Evolutionary conservation across 2,888 invertebrate genomes (phyloP).

Genomic region (Ennomos quercinarius): DNA sequence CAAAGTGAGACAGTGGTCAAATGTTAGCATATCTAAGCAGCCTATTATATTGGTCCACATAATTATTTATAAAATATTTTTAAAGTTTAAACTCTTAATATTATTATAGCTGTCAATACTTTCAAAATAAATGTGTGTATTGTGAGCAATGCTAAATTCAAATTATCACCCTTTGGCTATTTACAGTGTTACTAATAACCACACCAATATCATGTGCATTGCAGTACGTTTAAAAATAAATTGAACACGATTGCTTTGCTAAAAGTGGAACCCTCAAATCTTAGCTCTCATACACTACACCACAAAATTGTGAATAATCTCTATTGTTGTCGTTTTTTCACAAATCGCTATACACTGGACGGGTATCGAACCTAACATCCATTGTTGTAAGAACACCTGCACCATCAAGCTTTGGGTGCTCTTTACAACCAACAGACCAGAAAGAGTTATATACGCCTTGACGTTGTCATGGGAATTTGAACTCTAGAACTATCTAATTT

Average conservation of each 20-base stretch:
- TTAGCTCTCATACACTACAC: constrained; percentile 12
- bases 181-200: too few relatives aligned
- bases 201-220: too few relatives aligned
- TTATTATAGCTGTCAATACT: too few relatives aligned
- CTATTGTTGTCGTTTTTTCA: constrained; percentile 43
- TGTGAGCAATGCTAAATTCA: too few relatives aligned
- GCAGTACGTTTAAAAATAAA: constrained; percentile 3
- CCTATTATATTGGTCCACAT: too few relatives aligned
- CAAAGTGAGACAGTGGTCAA: too few relatives aligned
- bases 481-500: fast-evolving
- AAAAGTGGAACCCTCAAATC: constrained; percentile 36
- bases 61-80: too few relatives aligned
- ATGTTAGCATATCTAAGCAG: too few relatives aligned
- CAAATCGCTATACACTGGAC: constrained; percentile 69
- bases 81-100: too few relatives aligned
- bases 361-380: constrained; percentile 73
- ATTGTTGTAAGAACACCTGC: constrained; percentile 81
- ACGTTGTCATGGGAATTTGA: constrained; percentile 16
- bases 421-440: constrained; percentile 65
- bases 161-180: too few relatives aligned
- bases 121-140: too few relatives aligned
- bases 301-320: constrained; percentile 36
- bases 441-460: constrained; percentile 47
- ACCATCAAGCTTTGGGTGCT: constrained; percentile 77
- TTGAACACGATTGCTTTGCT: too few relatives aligned